Evolutionary conservation across 92 coral and sea anemone species (phyloP).

Genomic region (Heteractis magnifica): DNA sequence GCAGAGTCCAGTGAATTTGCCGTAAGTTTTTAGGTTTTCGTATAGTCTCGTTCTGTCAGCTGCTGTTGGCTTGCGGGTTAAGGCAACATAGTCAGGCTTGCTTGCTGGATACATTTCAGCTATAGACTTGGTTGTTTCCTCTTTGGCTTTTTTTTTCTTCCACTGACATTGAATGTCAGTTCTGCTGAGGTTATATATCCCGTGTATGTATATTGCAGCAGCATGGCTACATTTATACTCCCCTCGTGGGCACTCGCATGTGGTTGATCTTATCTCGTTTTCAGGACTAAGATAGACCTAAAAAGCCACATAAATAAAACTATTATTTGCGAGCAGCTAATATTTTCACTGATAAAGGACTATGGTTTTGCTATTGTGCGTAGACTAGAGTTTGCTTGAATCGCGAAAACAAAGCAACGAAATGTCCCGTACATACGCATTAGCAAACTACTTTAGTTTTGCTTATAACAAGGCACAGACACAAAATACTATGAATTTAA

Average conservation of each 20-base stretch:
- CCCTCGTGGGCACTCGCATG: constrained; percentile 49
- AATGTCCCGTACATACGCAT: no score
- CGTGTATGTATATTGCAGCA: constrained; percentile 43
- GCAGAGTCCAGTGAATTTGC: constrained; percentile 47
- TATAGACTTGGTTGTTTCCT: not conserved
- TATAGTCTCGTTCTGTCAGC: constrained; percentile 28
- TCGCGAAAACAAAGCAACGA: no score
- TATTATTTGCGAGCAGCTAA: not conserved
- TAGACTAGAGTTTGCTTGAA: constrained; percentile 18
- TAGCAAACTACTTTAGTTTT: no score
- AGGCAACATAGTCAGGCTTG: constrained; percentile 29
- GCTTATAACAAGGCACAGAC: no score
- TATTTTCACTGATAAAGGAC: no score
- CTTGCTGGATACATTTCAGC: constrained; percentile 44
- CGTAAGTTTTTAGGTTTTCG: constrained; percentile 24
- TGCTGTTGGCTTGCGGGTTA: not conserved
- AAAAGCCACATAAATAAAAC: constrained; percentile 5
- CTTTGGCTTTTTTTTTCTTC: constrained; percentile 29
- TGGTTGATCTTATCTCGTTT: constrained; percentile 28
- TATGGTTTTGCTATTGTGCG: no score
- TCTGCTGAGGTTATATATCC: constrained; percentile 46
- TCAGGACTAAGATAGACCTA: constrained; percentile 36
- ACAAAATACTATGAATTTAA: no score
- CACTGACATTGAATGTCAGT: constrained; percentile 45
- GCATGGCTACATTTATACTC: constrained; percentile 49